Evolutionary conservation across 2,113 vertebrate species (phyloP).

Genomic region (Vulpes vulpes): DNA sequence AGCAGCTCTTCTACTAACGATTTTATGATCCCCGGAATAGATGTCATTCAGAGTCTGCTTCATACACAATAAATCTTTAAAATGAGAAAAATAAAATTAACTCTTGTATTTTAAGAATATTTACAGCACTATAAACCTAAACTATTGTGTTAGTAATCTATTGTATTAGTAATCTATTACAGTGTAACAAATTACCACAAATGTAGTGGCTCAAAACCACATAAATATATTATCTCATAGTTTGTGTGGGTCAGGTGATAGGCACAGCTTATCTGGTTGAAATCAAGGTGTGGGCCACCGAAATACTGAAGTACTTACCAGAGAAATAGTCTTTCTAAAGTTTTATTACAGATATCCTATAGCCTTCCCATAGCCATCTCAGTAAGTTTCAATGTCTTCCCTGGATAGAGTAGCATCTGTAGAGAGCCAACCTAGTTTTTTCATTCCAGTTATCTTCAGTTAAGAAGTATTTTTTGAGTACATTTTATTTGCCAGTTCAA

Average conservation of each 20-base stretch:
- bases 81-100: conserved; percentile 61
- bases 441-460: background rate
- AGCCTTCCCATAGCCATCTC: background rate
- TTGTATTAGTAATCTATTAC: conserved; percentile 16
- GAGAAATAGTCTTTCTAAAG: background rate
- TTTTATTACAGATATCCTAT: background rate
- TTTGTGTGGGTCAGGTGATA: background rate
- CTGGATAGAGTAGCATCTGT: background rate
- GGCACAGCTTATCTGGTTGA: background rate
- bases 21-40: conserved; percentile 48
- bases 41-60: conserved; percentile 52
- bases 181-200: background rate
- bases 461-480: conserved; percentile 3
- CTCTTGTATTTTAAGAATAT: conserved; percentile 42
- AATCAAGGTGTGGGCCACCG: background rate
- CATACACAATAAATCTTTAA: conserved; percentile 55
- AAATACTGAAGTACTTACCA: background rate
- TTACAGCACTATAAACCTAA: background rate
- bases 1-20: conserved; percentile 2
- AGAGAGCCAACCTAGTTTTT: background rate
- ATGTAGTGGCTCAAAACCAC: background rate
- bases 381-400: background rate
- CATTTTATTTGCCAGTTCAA: background rate
- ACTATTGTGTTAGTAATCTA: background rate
- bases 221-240: background rate